A percentile compares a stretch with the other conserved stretches of the same genome.
Conservation (phyloP, 2,113 vertebrate species). For the Cinclus cinclus region DNA sequence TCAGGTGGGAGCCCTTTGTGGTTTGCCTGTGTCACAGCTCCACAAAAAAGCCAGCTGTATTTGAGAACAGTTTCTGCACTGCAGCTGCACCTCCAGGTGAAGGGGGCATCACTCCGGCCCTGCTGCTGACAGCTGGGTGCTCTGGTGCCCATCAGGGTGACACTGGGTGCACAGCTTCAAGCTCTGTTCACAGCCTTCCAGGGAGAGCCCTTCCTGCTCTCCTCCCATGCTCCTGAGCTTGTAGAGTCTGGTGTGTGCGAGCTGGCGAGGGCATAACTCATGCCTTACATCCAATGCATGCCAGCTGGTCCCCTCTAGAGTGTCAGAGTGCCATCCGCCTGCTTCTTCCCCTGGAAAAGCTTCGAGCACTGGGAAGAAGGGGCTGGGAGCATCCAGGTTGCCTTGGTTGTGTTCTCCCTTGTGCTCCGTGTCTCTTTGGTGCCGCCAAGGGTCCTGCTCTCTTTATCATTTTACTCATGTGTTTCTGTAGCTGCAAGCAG, state of each 20-base stretch:
- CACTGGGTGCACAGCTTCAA: neutral
- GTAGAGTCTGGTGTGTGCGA: rapidly evolving
- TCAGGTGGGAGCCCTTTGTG: neutral
- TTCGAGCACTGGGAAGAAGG: rapidly evolving
- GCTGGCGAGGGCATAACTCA: neutral
- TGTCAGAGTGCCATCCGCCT: rapidly evolving
- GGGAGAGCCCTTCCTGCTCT: neutral
- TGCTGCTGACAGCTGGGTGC: neutral
- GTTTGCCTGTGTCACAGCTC: neutral
- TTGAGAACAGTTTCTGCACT: neutral
- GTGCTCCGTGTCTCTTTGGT: neutral
- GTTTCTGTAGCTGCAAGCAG: neutral
- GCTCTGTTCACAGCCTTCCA: neutral
- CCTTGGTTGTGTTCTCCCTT: neutral
- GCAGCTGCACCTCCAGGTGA: neutral
- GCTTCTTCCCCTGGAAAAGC: neutral
- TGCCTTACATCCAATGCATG: neutral
- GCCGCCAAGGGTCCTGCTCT: neutral
- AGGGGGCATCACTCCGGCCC: rapidly evolving
- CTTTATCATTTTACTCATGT: rapidly evolving
- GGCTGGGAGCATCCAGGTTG: neutral
- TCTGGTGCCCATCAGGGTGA: neutral
- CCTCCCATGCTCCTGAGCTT: neutral
- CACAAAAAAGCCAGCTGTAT: neutral
- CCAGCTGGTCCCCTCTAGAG: neutral